Percentiles rank a stretch among this genome's conserved stretches.
Evolutionary conservation across 2,113 vertebrate species (phyloP).

Genomic region (Stegastes partitus): DNA sequence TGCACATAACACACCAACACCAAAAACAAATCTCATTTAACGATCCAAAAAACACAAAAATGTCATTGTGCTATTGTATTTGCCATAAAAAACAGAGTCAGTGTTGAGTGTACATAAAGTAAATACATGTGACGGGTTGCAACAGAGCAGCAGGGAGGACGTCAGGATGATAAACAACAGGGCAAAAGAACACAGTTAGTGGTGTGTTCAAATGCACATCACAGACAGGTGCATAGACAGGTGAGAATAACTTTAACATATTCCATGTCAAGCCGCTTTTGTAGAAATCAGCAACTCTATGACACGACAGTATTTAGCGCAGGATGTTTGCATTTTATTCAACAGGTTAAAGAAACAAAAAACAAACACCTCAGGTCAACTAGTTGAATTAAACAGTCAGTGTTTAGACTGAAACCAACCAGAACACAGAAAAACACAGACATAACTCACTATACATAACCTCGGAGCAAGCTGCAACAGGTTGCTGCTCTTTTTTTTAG

Average conservation of each 20-base stretch:
- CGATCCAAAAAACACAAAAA: neutral
- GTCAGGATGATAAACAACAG: too few species aligned
- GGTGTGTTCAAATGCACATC: fast-evolving
- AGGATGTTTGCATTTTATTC: too few species aligned
- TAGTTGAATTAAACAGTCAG: constrained; percentile 10
- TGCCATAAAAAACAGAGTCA: neutral
- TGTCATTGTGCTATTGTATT: neutral
- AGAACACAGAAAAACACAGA: neutral
- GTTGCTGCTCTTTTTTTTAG: constrained; percentile 6
- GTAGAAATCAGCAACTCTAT: too few species aligned
- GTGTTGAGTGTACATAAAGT: too few species aligned
- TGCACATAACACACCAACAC: neutral
- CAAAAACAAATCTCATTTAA: neutral
- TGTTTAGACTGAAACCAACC: neutral
- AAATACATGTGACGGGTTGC: too few species aligned
- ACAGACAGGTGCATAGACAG: neutral
- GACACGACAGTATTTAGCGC: too few species aligned
- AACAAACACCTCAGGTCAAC: neutral
- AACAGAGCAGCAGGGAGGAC: too few species aligned
- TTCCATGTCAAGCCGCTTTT: too few species aligned
- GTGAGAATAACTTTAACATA: too few species aligned
- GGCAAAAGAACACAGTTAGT: too few species aligned
- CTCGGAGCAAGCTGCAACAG: constrained; percentile 24
- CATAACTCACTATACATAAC: constrained; percentile 4
- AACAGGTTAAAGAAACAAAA: neutral